Conservation (phyloP, 2,113 vertebrate genomes). For the Phaethon lepturus region DNA sequence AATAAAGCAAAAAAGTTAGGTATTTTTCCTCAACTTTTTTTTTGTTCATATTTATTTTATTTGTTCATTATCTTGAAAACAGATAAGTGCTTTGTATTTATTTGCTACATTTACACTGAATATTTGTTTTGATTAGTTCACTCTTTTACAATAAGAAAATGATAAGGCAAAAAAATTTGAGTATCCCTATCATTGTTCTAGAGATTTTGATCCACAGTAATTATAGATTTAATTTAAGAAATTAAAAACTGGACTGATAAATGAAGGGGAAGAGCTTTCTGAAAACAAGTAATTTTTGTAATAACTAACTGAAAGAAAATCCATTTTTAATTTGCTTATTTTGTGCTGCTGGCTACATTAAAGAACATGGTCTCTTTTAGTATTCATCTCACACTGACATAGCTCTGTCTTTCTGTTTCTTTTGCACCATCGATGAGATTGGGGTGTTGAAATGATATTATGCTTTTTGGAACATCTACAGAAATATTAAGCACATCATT, state of each 20-base stretch:
- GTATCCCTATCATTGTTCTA: neutral
- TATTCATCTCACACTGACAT: neutral
- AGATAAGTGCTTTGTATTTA: neutral
- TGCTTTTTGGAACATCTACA: neutral
- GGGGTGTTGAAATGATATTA: neutral
- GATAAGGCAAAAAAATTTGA: neutral
- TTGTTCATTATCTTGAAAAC: neutral
- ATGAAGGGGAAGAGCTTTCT: neutral
- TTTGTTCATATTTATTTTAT: neutral
- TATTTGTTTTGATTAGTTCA: neutral
- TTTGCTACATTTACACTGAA: neutral
- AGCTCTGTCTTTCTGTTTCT: neutral
- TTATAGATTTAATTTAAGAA: slow-evolving; percentile 41
- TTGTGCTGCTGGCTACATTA: neutral
- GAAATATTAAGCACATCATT: neutral
- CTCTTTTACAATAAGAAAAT: neutral
- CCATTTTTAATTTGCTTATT: slow-evolving; percentile 34
- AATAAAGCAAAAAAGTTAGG: neutral
- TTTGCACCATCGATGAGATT: neutral
- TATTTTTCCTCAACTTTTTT: neutral
- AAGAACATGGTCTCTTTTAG: neutral
- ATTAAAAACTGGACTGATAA: slow-evolving; percentile 15
- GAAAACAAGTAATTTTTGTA: slow-evolving; percentile 32
- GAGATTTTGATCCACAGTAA: neutral
- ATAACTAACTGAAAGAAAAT: slow-evolving; percentile 23